Conservation (phyloP, 1,140 invertebrate species). For the Episyrphus balteatus region DNA sequence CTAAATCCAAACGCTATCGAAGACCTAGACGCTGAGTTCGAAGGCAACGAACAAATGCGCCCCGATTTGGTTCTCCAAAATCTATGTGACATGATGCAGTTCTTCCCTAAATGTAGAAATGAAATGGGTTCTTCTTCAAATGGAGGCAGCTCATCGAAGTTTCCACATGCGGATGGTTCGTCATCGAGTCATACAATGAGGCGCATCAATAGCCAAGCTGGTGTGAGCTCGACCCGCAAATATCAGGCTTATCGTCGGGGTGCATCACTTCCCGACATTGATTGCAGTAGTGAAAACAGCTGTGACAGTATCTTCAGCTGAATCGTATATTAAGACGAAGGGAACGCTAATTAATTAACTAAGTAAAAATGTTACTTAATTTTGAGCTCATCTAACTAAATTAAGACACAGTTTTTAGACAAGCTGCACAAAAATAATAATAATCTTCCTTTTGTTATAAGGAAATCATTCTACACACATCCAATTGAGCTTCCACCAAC, state of each 20-base stretch:
- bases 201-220: background rate
- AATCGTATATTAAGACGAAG: background rate
- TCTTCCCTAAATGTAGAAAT: constrained; percentile 16
- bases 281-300: constrained; percentile 33
- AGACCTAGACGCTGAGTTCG: constrained; percentile 11
- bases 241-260: constrained; percentile 18
- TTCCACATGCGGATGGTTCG: background rate
- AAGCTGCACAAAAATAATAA: too few relatives aligned
- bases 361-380: too few relatives aligned
- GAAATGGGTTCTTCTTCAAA: background rate
- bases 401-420: too few relatives aligned
- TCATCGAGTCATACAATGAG: background rate
- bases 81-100: constrained; percentile 31
- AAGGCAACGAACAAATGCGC: constrained; percentile 19
- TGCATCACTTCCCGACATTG: constrained; percentile 26
- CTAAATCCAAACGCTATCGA: constrained; percentile 25
- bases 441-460: too few relatives aligned
- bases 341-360: constrained; percentile 7
- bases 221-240: background rate
- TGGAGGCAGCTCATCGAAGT: constrained; percentile 3
- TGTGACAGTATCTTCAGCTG: constrained; percentile 26
- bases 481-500: too few relatives aligned
- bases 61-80: constrained; percentile 24
- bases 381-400: too few relatives aligned
- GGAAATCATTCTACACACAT: too few relatives aligned